A percentile compares a stretch with the other conserved stretches of the same genome.
phyloP scores from a whole-genome alignment of 1,140 invertebrate genomes.

The Aphidius gifuensis region DNA sequence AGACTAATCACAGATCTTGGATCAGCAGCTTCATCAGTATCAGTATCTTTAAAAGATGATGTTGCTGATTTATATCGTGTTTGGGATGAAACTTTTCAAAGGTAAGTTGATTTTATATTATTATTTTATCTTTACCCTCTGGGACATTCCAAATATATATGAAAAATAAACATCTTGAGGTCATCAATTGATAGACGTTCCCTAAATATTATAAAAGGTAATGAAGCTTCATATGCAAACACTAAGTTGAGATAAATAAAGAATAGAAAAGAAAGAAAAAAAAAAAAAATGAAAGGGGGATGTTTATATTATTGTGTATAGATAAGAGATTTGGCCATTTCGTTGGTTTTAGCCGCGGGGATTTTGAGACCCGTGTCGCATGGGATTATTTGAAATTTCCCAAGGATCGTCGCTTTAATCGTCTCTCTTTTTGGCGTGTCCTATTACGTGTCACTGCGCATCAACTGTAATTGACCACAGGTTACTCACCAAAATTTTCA shows the following conservation, averaged over 20 bases:
- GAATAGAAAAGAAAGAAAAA: constrained; percentile 5
- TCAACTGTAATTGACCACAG: neutral
- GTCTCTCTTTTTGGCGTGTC: neutral
- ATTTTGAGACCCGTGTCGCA: constrained; percentile 1
- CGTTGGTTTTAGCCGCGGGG: neutral
- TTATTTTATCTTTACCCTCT: neutral
- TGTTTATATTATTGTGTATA: too few relatives aligned
- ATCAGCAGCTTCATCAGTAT: constrained; percentile 49
- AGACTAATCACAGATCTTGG: constrained; percentile 63
- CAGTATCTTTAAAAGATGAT: constrained; percentile 63
- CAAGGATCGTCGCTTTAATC: constrained; percentile 10
- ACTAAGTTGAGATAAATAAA: constrained; percentile 20
- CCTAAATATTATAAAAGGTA: constrained; percentile 53
- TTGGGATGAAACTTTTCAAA: constrained; percentile 74
- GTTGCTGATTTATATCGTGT: constrained; percentile 71
- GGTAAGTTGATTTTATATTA: constrained; percentile 56
- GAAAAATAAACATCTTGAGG: constrained; percentile 30
- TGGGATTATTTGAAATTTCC: constrained; percentile 4
- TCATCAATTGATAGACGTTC: constrained; percentile 44
- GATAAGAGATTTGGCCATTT: too few relatives aligned
- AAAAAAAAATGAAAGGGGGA: neutral
- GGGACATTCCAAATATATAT: constrained; percentile 4
- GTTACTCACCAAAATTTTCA: neutral
- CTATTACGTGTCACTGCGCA: neutral
- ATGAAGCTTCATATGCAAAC: constrained; percentile 50